Percentiles rank a stretch among this genome's conserved stretches.
phyloP scores from a whole-genome alignment of 2,113 vertebrate genomes.

The Pardalotus punctatus region DNA sequence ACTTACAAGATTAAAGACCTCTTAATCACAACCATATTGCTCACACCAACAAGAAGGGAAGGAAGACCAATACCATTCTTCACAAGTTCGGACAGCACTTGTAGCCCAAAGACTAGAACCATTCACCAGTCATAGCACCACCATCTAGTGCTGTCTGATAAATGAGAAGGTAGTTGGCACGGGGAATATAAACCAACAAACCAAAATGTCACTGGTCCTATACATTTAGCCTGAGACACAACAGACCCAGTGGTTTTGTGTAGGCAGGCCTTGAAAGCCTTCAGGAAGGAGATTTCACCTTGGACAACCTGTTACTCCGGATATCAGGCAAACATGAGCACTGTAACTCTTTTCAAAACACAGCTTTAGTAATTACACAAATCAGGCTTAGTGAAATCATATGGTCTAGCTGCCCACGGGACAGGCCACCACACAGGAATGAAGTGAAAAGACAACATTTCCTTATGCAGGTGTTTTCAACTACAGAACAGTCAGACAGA shows the following conservation, averaged over 20 bases:
- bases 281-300: neutral
- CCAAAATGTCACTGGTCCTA: neutral
- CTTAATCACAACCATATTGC: neutral
- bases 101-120: neutral
- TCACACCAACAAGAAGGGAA: neutral
- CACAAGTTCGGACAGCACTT: neutral
- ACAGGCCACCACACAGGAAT: neutral
- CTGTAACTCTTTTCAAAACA: neutral
- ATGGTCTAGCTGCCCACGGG: neutral
- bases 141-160: neutral
- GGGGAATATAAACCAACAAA: neutral
- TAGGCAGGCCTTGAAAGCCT: neutral
- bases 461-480: neutral
- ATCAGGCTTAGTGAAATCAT: neutral
- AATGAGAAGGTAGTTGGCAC: neutral
- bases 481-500: neutral
- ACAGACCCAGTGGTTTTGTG: neutral
- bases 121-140: neutral
- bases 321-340: neutral
- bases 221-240: neutral
- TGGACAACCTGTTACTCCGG: neutral
- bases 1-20: neutral
- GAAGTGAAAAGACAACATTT: neutral
- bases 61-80: neutral
- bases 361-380: neutral